Evolutionary conservation across 2,888 invertebrate species (phyloP), one percentile per base, ranked within the genome.

Genomic region (Andrena flavipes): DNA sequence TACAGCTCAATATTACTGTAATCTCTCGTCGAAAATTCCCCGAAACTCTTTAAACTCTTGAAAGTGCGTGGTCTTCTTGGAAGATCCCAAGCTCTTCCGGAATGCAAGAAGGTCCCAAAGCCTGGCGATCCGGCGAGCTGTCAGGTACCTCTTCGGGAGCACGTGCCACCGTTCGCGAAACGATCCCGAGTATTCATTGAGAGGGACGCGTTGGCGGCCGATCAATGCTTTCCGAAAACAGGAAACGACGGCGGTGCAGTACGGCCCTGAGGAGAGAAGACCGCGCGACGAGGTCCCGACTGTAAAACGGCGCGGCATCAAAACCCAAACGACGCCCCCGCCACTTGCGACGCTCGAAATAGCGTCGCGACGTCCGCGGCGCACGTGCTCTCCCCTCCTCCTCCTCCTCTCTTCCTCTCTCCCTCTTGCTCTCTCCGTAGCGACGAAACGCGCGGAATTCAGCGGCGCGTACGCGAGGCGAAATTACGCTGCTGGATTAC

Each of bases 241-340:
- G 80, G 77, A 80, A 76, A 80, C 76, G 54, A 33, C 42, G 42
- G 5, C 42, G 42, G 6, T 30, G 35, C 51, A 63, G 26, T 75
- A 84, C 87, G 83, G 77, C 73, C 84, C 89, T 84, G 88, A 73
- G 42, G 42, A 42, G 78, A 82, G 56, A 23, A 56, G 78, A 82
- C 74, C 81, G 72, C 67, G 67, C 74, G 72, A 63, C 76, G 82
- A 88, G 85, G 87, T 84, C 13, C 13, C 84, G 85, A 84, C 81
- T 78, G 87, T 87, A 90, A 86, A 87, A 90, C 87, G 86, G 85
- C 85, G 84, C 85, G 88, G 88, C 88, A 88, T 89, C 87, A 85
- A 91, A 42, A 72, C 87, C 85, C 84, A 87, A 88, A 87, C 87
- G 85, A 90, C 92, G 91, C 92, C 92, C 91, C 91, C 92, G 92